Percentiles rank a stretch among this genome's conserved stretches.
Conservation (phyloP, 2,113 vertebrate species). For the Alaudala cheleensis region DNA sequence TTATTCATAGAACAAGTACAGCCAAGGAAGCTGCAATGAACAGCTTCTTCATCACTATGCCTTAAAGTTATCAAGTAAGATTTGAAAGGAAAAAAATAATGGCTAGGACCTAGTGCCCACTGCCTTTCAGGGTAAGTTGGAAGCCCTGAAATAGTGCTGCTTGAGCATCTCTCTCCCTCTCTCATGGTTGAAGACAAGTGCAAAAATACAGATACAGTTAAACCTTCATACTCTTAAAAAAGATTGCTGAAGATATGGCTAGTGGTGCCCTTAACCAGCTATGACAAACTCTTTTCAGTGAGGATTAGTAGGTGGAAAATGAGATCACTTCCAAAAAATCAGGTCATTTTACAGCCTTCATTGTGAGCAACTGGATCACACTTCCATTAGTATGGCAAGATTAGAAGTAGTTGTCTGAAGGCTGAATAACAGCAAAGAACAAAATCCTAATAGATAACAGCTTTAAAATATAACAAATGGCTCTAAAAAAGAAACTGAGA, state of each 20-base stretch:
- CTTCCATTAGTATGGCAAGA: not conserved
- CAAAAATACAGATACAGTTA: not conserved
- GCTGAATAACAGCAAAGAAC: not conserved
- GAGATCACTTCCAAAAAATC: not conserved
- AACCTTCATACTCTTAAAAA: not conserved
- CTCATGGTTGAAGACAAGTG: not conserved
- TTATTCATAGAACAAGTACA: constrained; percentile 40
- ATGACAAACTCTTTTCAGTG: not conserved
- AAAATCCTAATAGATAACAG: not conserved
- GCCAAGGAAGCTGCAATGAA: not conserved
- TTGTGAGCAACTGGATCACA: not conserved
- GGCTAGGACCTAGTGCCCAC: not conserved
- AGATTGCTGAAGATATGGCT: not conserved
- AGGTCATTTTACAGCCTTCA: not conserved
- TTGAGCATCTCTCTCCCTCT: not conserved
- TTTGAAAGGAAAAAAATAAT: not conserved
- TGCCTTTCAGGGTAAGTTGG: not conserved
- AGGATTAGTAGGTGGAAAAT: not conserved
- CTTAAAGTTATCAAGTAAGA: not conserved
- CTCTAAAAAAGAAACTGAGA: not conserved
- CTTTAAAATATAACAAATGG: not conserved
- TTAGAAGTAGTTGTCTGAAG: not conserved
- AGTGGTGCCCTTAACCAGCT: not conserved
- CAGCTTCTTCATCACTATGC: not conserved
- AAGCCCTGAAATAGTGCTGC: not conserved